phyloP scores from a whole-genome alignment of 2,113 vertebrate genomes.

The Varanus salvator region DNA sequence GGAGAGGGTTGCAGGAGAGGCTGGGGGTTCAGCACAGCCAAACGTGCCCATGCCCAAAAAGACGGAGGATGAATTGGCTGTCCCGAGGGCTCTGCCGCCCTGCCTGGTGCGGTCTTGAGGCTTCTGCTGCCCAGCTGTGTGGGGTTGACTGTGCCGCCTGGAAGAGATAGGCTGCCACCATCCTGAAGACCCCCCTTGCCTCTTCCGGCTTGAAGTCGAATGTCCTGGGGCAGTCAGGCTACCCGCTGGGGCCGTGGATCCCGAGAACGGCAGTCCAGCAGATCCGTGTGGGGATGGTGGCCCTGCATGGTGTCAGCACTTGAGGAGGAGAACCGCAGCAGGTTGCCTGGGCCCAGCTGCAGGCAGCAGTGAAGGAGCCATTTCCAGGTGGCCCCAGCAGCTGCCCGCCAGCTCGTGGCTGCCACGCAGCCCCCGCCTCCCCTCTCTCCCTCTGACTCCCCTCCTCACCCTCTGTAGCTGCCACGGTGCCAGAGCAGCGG shows the following conservation, averaged over 20 bases:
- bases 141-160: no score
- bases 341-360: not conserved
- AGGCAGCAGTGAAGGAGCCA: not conserved
- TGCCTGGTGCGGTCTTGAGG: no score
- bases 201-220: not conserved
- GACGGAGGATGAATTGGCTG: fast-evolving
- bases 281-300: no score
- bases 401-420: not conserved
- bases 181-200: not conserved
- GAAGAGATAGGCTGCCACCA: not conserved
- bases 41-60: not conserved
- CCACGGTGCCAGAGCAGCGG: constrained; percentile 95
- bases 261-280: no score
- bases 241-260: no score
- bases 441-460: not conserved
- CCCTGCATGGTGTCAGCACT: no score
- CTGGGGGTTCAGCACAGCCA: no score
- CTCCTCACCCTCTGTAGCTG: constrained; percentile 73
- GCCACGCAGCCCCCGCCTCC: constrained; percentile 12
- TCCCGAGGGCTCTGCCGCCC: no score
- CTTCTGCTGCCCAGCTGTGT: no score
- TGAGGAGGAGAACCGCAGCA: not conserved
- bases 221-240: not conserved
- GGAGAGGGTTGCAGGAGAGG: constrained; percentile 30
- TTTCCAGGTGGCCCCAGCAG: not conserved